phyloP scores from a whole-genome alignment of 1,140 invertebrate genomes.

The Calephelis nemesis region DNA sequence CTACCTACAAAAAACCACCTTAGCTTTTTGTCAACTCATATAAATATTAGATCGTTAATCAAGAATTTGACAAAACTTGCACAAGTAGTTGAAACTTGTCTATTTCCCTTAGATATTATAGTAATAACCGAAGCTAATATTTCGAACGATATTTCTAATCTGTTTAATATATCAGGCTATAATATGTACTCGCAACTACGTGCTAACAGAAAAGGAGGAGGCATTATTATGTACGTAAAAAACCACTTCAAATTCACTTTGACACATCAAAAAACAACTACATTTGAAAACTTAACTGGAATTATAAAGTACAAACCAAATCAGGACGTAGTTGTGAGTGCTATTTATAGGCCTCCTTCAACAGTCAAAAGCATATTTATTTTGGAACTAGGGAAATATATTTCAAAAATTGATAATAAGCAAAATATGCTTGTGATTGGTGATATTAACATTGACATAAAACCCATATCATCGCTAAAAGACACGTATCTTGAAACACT shows the following conservation, averaged over 20 bases:
- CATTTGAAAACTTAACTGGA: slow-evolving; percentile 33
- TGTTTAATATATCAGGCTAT: slow-evolving; percentile 41
- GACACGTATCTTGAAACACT: slow-evolving; percentile 36
- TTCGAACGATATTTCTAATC: slow-evolving; percentile 27
- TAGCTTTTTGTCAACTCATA: slow-evolving; percentile 5
- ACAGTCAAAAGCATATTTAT: slow-evolving; percentile 34
- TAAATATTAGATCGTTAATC: slow-evolving; percentile 18
- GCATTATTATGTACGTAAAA: slow-evolving; percentile 40
- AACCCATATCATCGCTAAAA: slow-evolving; percentile 31
- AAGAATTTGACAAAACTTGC: slow-evolving; percentile 35
- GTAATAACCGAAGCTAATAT: slow-evolving; percentile 42
- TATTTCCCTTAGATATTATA: slow-evolving; percentile 35
- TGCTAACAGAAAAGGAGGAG: slow-evolving; percentile 40
- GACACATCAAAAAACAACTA: slow-evolving; percentile 20
- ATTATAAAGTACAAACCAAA: slow-evolving; percentile 24
- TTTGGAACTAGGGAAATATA: slow-evolving; percentile 33
- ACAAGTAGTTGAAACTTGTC: slow-evolving; percentile 32
- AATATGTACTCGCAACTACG: slow-evolving; percentile 36
- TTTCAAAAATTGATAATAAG: slow-evolving; percentile 26
- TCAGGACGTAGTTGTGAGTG: slow-evolving; percentile 28
- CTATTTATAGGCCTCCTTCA: slow-evolving; percentile 38
- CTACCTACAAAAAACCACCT: slow-evolving; percentile 22
- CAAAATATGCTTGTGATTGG: slow-evolving; percentile 37
- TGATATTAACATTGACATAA: slow-evolving; percentile 44
- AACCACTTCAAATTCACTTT: slow-evolving; percentile 38